Conservation (phyloP, 2,888 invertebrate genomes). For the Drosophila ezoana region DNA sequence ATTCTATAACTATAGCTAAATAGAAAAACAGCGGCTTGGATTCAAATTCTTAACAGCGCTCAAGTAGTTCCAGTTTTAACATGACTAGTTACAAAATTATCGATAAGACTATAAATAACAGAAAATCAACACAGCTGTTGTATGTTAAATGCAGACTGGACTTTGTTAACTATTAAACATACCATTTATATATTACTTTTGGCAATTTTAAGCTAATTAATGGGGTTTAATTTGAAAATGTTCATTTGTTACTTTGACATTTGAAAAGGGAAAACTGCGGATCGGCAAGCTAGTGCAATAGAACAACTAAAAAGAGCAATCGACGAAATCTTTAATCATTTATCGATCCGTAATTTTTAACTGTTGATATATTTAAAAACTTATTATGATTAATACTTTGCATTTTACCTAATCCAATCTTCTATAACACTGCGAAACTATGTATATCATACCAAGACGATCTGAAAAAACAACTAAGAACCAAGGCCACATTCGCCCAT, state of each 20-base stretch:
- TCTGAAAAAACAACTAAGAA: background rate
- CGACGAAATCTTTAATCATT: no score
- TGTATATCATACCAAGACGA: no score
- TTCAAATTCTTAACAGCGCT: constrained; percentile 7
- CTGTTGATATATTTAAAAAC: no score
- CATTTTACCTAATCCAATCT: background rate
- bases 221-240: no score
- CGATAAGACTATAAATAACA: constrained; percentile 16
- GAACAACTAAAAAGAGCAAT: no score
- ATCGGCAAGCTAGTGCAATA: no score
- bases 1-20: background rate
- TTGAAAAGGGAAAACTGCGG: no score
- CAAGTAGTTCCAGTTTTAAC: constrained; percentile 3
- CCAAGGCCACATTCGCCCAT: constrained; percentile 29
- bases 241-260: no score
- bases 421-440: no score
- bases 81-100: constrained; percentile 1
- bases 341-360: no score
- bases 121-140: background rate
- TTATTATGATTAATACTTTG: no score
- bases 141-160: background rate
- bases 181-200: background rate
- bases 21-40: background rate
- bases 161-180: background rate
- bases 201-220: no score